Evolutionary conservation across 2,113 vertebrate species (phyloP).

Genomic region (Brachirus orientalis): DNA sequence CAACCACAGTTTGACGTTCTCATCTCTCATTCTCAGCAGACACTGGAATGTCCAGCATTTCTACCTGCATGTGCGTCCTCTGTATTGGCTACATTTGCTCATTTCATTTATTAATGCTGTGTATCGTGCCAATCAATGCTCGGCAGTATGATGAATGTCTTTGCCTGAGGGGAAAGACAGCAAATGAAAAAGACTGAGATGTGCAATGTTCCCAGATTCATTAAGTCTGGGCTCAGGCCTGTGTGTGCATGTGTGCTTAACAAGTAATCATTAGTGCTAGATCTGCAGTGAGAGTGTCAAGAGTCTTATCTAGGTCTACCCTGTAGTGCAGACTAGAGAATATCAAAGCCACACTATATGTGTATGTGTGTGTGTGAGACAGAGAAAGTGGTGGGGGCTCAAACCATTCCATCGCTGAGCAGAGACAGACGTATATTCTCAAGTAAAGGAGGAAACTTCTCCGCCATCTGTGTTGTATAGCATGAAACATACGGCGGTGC

Average conservation of each 20-base stretch:
- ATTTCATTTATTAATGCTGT: constrained; percentile 63
- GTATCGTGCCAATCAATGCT: constrained; percentile 56
- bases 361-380: not conserved
- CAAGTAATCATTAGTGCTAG: constrained; percentile 64
- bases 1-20: constrained; percentile 34
- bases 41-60: constrained; percentile 35
- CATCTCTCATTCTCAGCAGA: constrained; percentile 33
- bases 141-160: constrained; percentile 59
- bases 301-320: constrained; percentile 43
- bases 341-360: constrained; percentile 36
- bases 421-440: constrained; percentile 13
- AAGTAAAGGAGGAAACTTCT: constrained; percentile 6
- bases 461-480: constrained; percentile 5
- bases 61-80: constrained; percentile 2
- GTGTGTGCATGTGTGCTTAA: constrained; percentile 36
- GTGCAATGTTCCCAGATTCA: constrained; percentile 59
- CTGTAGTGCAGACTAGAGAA: constrained; percentile 30
- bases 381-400: not conserved
- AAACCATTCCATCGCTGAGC: constrained; percentile 8
- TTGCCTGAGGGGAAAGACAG: constrained; percentile 54
- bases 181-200: constrained; percentile 49
- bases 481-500: not conserved
- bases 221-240: constrained; percentile 42
- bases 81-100: constrained; percentile 10
- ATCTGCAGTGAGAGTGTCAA: constrained; percentile 53